Evolutionary conservation across 2,888 invertebrate species (phyloP).

Genomic region (Asteroscopus sphinx): DNA sequence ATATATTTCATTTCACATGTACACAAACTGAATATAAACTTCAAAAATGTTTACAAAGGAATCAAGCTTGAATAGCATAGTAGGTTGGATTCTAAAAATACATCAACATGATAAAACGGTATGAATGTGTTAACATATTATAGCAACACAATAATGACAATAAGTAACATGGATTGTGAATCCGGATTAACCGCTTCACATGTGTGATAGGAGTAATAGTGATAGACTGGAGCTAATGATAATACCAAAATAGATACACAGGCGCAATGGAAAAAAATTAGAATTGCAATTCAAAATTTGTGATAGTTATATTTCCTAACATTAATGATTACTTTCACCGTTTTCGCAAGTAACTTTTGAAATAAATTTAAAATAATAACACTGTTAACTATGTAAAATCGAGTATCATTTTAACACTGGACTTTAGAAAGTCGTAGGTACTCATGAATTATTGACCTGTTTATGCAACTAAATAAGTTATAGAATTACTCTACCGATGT

Average conservation of each 20-base stretch:
- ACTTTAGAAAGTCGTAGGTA: constrained; percentile 66
- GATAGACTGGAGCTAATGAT: constrained; percentile 53
- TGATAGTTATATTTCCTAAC: constrained; percentile 1
- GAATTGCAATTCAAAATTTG: constrained; percentile 23
- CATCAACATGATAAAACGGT: constrained; percentile 85
- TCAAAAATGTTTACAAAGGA: constrained; percentile 81
- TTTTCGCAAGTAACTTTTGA: constrained; percentile 1
- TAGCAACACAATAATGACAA: constrained; percentile 83
- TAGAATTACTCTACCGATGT: constrained; percentile 25
- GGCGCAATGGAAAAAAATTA: constrained; percentile 42
- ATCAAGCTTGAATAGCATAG: constrained; percentile 79
- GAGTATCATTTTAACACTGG: constrained; percentile 53
- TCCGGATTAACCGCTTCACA: constrained; percentile 78
- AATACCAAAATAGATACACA: constrained; percentile 56
- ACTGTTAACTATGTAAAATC: constrained; percentile 33
- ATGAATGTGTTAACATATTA: constrained; percentile 82
- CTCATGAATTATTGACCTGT: constrained; percentile 59
- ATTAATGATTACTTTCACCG: neutral
- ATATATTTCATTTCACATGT: constrained; percentile 55
- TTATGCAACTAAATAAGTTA: constrained; percentile 31
- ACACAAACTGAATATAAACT: constrained; percentile 61
- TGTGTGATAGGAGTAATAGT: constrained; percentile 58
- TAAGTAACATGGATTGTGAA: constrained; percentile 76
- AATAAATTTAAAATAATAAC: constrained; percentile 32
- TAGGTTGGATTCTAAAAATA: constrained; percentile 85